Percentiles rank a stretch among this genome's conserved stretches.
These are phyloP conservation scores for Aphelocoma californica DNA, from an alignment of 2,797 vertebrate genomes.

Conservation along the genomic window DNA sequence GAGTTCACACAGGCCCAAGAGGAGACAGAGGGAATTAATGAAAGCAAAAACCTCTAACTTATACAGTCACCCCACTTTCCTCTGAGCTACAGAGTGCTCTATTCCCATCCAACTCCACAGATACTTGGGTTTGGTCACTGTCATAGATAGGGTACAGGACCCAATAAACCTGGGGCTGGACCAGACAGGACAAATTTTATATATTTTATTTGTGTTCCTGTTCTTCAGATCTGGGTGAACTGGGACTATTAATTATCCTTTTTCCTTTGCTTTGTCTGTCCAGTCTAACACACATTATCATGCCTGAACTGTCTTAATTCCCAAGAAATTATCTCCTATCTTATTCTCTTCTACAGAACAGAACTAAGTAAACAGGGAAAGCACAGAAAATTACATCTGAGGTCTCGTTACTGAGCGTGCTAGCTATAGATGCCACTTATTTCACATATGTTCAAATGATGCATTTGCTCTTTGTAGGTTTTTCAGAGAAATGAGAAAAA, in stretches of 20 bases:
- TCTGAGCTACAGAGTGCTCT: neutral
- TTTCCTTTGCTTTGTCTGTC: neutral
- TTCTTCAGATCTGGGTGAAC: neutral
- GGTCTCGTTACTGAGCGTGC: neutral
- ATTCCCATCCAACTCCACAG: fast-evolving
- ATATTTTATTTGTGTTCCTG: neutral
- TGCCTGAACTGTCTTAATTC: neutral
- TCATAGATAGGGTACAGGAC: neutral
- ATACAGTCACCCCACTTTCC: neutral
- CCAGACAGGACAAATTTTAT: neutral
- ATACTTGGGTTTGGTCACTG: neutral
- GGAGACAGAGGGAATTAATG: neutral
- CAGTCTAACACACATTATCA: neutral
- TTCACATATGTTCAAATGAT: neutral
- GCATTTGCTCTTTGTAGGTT: neutral
- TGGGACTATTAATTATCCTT: neutral
- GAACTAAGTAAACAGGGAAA: neutral
- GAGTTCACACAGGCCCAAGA: neutral
- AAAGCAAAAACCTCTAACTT: neutral
- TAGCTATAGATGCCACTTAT: neutral
- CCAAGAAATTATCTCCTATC: neutral
- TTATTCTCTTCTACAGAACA: neutral
- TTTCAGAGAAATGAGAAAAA: neutral
- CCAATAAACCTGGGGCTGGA: neutral
- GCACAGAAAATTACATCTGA: neutral